phyloP scores from a whole-genome alignment of 1,140 invertebrate genomes.

The Eupristina koningsbergeri region DNA sequence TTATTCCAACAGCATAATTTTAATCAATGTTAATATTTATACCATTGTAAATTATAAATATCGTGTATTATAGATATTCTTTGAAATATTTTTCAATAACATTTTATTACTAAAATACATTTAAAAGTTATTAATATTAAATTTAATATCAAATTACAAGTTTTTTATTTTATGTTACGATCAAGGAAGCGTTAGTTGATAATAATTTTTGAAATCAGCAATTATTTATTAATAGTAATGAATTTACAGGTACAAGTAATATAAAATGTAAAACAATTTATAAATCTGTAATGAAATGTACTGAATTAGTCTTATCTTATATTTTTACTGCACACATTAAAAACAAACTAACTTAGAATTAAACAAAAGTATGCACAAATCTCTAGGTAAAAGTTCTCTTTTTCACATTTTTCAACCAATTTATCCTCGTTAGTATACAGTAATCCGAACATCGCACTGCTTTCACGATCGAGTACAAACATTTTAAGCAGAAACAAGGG shows the following conservation, averaged over 20 bases:
- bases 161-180: too few species aligned
- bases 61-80: too few species aligned
- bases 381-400: slow-evolving; percentile 24
- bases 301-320: neutral
- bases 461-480: slow-evolving; percentile 14
- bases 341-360: neutral
- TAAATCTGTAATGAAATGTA: neutral
- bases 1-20: too few species aligned
- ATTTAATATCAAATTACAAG: too few species aligned
- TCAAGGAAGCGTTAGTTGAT: too few species aligned
- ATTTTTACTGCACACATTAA: neutral
- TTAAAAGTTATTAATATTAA: too few species aligned
- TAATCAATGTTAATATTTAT: too few species aligned
- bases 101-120: too few species aligned
- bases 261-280: slow-evolving; percentile 3
- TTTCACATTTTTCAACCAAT: slow-evolving; percentile 25
- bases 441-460: neutral
- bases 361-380: neutral
- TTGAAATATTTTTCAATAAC: too few species aligned
- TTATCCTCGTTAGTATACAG: slow-evolving; percentile 19
- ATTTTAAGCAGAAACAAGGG: neutral
- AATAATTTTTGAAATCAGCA: slow-evolving; percentile 1
- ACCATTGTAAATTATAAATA: too few species aligned
- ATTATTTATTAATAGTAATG: neutral
- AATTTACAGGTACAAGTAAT: neutral